Conservation (phyloP, 92 coral and sea anemone species). For the Porites cylindrica region DNA sequence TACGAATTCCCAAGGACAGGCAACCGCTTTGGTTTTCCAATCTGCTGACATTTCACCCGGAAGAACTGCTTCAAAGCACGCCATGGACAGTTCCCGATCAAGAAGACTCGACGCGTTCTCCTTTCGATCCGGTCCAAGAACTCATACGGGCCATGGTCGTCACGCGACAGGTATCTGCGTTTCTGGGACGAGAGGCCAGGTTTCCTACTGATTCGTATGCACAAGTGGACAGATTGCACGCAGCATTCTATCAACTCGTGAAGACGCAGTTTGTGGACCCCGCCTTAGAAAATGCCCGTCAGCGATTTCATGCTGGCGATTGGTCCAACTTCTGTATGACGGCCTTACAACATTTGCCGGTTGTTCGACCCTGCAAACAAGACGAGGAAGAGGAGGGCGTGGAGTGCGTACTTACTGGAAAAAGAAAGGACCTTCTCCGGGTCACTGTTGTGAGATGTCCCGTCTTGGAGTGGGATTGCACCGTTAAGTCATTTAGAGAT, state of each 20-base stretch:
- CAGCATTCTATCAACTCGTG: neutral
- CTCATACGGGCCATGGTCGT: conserved; percentile 4
- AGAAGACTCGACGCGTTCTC: neutral
- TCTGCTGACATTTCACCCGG: neutral
- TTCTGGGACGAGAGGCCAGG: neutral
- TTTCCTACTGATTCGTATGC: neutral
- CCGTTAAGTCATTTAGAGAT: neutral
- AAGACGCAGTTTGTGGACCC: neutral
- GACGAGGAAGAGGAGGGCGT: neutral
- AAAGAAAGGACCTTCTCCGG: neutral
- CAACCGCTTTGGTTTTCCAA: neutral
- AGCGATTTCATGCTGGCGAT: neutral
- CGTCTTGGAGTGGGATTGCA: neutral
- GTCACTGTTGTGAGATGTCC: conserved; percentile 3
- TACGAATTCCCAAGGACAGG: neutral
- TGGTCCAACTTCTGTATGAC: neutral
- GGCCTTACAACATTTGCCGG: neutral
- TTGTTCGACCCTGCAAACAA: neutral
- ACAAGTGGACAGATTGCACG: neutral
- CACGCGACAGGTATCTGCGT: neutral
- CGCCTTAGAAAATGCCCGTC: neutral
- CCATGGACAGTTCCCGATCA: neutral
- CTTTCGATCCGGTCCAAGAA: neutral
- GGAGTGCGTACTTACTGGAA: neutral
- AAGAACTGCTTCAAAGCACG: neutral